Base-by-base conservation (phyloP, 2,797 vertebrate genomes). In the Triplophysa yarkandensis region DNA sequence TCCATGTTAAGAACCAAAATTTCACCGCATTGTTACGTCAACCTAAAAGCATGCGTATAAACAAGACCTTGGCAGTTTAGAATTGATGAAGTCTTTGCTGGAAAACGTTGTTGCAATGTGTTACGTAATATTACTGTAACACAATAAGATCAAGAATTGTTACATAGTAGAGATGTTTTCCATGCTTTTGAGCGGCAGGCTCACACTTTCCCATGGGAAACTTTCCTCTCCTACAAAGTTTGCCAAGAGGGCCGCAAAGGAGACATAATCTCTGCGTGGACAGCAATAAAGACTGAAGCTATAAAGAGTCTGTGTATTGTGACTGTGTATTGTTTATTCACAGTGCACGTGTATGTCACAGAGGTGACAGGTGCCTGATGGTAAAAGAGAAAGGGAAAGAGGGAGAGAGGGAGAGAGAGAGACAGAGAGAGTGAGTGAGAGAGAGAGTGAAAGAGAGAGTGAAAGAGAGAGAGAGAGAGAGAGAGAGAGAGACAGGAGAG, bases 191-290 rank as follows among this genome's bases (percentile, higher is more conserved):
- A 32, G 69, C 64, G 76, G 71, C 72, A 68, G 30, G 41, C 21
- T 50, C 3, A 46, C 28, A 41, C 41, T 72, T 79, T 74, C 82
- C 58, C 77, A 71, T 44, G 69, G 77, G 77, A 71, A 77, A 54
- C 43, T 55, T 41, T 72, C 48, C 34, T 61, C 54, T 58, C 44
- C 16, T 57, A 25, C 50, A 19, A 64, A 73, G 55, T 39, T 64
- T 77, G 75, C 68, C 55, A 76, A 74, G 21, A 52, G 55, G 6
- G 44, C 13, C 17, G 16, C 14, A 64, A 19, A 27, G 1, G 54
- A 67, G 41, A 63, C 58, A 62, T 28, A 2, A 63, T 63, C 58
- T 68, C 23, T n/a, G 58, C 44, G 34, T 16, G 7, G 32, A 46
- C 21, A 60, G 57, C 65, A 43, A 57, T 17, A 27, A 34, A 48